Evolutionary conservation across 2,113 vertebrate species (phyloP).

Genomic region (Chrysochloris asiatica): DNA sequence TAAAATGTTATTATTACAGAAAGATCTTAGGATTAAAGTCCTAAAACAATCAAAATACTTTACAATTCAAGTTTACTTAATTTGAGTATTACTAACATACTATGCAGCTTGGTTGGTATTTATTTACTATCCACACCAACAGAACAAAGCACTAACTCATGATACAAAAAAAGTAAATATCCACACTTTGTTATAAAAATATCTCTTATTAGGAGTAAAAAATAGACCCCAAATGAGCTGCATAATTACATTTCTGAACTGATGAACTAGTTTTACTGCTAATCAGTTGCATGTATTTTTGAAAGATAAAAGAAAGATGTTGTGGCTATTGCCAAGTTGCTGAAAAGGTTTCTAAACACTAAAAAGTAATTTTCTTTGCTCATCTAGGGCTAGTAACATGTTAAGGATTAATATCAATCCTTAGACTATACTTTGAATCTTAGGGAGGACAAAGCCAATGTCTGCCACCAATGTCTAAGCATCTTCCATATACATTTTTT

Average conservation of each 20-base stretch:
- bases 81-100: too few species aligned
- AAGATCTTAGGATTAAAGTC: too few species aligned
- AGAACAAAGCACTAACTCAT: constrained; percentile 3
- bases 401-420: constrained; percentile 1
- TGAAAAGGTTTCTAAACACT: background rate
- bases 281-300: background rate
- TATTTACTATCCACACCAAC: background rate
- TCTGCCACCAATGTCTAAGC: background rate
- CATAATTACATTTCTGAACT: background rate
- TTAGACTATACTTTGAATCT: background rate
- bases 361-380: constrained; percentile 39
- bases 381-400: background rate
- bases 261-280: background rate
- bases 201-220: background rate
- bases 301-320: background rate
- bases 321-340: too few species aligned
- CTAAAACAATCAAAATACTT: too few species aligned
- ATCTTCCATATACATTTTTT: background rate
- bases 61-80: too few species aligned
- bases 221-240: background rate
- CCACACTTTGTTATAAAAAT: background rate
- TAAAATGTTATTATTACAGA: too few species aligned
- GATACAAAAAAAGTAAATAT: background rate
- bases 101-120: background rate
- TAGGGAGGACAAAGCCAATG: too few species aligned